These are phyloP conservation scores for Eciton burchellii DNA, from an alignment of 1,140 invertebrate genomes.

Conservation along the genomic window DNA sequence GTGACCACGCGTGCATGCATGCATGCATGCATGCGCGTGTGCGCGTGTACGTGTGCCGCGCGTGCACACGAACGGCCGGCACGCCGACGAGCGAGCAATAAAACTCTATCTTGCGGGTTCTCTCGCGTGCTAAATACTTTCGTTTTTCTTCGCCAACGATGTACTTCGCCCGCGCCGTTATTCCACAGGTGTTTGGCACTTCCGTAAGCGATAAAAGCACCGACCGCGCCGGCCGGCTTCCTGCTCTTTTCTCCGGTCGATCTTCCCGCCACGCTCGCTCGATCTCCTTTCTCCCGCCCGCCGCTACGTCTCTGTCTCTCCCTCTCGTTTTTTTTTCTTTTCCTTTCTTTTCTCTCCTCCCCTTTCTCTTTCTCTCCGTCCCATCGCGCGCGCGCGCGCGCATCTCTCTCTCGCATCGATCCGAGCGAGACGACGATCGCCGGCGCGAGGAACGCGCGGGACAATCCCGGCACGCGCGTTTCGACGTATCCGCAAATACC, in stretches of 20 bases:
- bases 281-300: too few species aligned
- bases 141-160: slow-evolving; percentile 84
- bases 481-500: slow-evolving; percentile 52
- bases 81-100: slow-evolving; percentile 66
- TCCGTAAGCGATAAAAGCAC: slow-evolving; percentile 85
- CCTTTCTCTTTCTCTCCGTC: slow-evolving; percentile 7
- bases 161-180: slow-evolving; percentile 84
- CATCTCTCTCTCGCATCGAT: slow-evolving; percentile 56
- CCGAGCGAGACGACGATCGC: slow-evolving; percentile 16
- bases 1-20: slow-evolving; percentile 22
- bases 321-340: background rate
- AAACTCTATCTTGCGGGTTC: slow-evolving; percentile 73
- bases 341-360: background rate
- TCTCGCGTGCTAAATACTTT: slow-evolving; percentile 77
- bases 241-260: slow-evolving; percentile 74
- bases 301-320: too few species aligned
- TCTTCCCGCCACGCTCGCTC: slow-evolving; percentile 78
- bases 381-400: too few species aligned
- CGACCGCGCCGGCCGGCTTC: slow-evolving; percentile 78
- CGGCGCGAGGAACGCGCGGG: background rate
- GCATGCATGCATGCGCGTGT: slow-evolving; percentile 31
- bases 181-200: slow-evolving; percentile 86
- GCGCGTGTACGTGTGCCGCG: slow-evolving; percentile 45
- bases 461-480: slow-evolving; percentile 52
- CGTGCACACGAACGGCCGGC: slow-evolving; percentile 48